Evolutionary conservation across 2,888 invertebrate species (phyloP).

Genomic region (Cataglyphis altisquamis): DNA sequence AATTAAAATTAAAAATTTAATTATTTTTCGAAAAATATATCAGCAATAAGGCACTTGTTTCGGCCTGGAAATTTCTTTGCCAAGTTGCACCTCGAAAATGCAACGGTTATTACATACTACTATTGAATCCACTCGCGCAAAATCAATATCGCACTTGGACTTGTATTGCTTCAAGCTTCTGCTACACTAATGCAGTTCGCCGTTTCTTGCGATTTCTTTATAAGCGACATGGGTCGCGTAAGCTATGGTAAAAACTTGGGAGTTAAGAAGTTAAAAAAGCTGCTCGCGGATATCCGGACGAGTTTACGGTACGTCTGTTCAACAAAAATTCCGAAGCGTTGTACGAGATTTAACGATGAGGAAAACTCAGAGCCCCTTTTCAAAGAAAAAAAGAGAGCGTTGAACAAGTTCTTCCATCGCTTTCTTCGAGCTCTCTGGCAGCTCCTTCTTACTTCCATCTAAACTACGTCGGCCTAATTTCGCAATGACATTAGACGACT

Average conservation of each 20-base stretch:
- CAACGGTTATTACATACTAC: background rate
- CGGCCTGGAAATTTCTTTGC: background rate
- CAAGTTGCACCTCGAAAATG: constrained; percentile 2
- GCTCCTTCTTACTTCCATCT: constrained; percentile 22
- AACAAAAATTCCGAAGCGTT: constrained; percentile 19
- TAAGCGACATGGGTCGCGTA: background rate
- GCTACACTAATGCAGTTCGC: background rate
- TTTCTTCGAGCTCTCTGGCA: constrained; percentile 3
- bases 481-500: constrained; percentile 21
- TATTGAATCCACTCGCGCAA: background rate
- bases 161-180: background rate
- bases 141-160: background rate
- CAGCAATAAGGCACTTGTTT: background rate
- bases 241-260: background rate
- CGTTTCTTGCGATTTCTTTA: background rate
- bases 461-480: constrained; percentile 45
- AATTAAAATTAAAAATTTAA: background rate
- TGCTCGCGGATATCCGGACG: constrained; percentile 10
- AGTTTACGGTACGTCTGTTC: constrained; percentile 7
- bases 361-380: background rate
- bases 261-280: constrained; percentile 30
- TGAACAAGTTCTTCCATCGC: constrained; percentile 7
- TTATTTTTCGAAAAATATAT: background rate
- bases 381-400: background rate
- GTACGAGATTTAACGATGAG: constrained; percentile 33